Evolutionary conservation across 2,113 vertebrate genomes (phyloP).

Genomic region (Panthera tigris): DNA sequence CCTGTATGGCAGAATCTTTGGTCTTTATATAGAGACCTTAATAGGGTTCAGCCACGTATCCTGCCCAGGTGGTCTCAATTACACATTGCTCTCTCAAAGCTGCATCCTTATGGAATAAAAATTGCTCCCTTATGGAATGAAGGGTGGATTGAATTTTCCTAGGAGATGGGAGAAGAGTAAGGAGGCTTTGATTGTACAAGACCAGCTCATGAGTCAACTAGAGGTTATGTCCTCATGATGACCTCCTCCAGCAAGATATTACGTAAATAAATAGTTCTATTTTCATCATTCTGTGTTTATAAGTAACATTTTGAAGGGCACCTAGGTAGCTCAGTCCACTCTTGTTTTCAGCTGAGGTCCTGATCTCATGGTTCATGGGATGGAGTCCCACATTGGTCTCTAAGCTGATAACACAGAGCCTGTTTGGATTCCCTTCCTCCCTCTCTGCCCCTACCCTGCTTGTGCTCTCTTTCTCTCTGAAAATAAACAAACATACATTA

Average conservation of each 20-base stretch:
- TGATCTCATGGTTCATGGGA: background rate
- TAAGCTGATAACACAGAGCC: background rate
- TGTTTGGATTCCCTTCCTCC: background rate
- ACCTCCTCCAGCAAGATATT: background rate
- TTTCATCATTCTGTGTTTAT: background rate
- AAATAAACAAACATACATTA: too few relatives aligned
- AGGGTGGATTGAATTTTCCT: background rate
- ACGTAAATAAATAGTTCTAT: background rate
- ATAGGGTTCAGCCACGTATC: accelerated
- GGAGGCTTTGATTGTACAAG: background rate
- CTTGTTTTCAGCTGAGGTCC: background rate
- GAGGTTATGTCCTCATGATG: background rate
- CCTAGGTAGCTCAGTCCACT: too few relatives aligned
- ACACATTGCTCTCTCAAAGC: accelerated
- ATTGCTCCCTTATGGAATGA: background rate
- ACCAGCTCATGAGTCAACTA: background rate
- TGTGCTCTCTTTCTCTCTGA: background rate
- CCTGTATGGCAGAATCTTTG: too few relatives aligned
- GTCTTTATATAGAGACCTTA: too few relatives aligned
- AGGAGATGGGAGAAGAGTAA: too few relatives aligned
- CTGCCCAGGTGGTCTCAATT: too few relatives aligned
- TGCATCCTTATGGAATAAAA: too few relatives aligned
- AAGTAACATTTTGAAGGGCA: background rate
- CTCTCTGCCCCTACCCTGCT: background rate
- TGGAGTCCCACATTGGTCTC: background rate